phyloP scores from a whole-genome alignment of 1,140 invertebrate genomes.

The Neodiprion fabricii region DNA sequence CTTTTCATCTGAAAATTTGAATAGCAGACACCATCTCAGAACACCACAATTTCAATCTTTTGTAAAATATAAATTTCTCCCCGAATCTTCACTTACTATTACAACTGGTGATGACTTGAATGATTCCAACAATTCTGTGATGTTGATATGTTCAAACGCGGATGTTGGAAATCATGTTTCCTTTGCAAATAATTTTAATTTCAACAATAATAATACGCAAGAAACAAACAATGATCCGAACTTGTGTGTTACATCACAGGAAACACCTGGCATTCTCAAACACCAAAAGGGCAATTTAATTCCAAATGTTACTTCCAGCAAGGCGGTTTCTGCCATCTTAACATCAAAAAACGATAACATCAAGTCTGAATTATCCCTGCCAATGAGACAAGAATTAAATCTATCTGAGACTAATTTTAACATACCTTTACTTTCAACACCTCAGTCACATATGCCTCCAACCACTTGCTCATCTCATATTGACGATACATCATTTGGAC shows the following conservation, averaged over 20 bases:
- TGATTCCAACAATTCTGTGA: constrained; percentile 13
- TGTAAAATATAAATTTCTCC: constrained; percentile 1
- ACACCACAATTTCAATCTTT: neutral
- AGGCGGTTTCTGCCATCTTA: too few relatives aligned
- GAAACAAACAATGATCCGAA: too few relatives aligned
- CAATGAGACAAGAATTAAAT: neutral
- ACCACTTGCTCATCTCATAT: neutral
- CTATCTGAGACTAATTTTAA: neutral
- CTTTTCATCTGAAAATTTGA: neutral
- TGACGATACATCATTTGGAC: neutral
- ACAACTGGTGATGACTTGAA: constrained; percentile 18
- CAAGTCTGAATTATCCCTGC: too few relatives aligned
- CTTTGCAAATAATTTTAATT: too few relatives aligned
- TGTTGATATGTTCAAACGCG: neutral
- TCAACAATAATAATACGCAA: too few relatives aligned
- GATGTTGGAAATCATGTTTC: too few relatives aligned
- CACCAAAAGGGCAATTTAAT: too few relatives aligned
- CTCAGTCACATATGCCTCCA: neutral
- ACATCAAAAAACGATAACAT: too few relatives aligned
- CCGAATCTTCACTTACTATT: constrained; percentile 14
- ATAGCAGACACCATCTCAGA: neutral
- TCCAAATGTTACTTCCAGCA: too few relatives aligned
- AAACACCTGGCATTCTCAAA: too few relatives aligned
- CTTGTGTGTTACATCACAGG: too few relatives aligned
- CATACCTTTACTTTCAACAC: neutral